Evolutionary conservation across 2,797 vertebrate species (phyloP).

Genomic region (Podarcis siculus): DNA sequence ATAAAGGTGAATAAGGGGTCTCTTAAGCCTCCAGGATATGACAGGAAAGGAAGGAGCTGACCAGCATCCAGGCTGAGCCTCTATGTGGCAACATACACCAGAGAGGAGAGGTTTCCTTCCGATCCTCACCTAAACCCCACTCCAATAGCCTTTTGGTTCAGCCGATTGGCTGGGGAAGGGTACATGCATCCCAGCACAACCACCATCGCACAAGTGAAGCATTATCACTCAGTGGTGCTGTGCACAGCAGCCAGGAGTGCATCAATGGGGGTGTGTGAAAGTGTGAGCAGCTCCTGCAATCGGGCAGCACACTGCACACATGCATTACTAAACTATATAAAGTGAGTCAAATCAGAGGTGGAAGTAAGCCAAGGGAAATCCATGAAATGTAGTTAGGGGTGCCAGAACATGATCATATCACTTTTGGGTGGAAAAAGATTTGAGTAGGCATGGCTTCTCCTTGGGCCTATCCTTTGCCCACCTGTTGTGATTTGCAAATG

Average conservation of each 20-base stretch:
- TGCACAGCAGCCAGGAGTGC: background rate
- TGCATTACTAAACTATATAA: background rate
- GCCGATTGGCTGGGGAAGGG: background rate
- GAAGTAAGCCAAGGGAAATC: background rate
- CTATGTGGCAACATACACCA: background rate
- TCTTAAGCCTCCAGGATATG: background rate
- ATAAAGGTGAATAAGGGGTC: constrained; percentile 28
- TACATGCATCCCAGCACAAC: background rate
- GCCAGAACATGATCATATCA: background rate
- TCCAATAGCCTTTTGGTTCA: background rate
- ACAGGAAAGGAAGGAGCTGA: background rate
- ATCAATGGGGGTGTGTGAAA: background rate
- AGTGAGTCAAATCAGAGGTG: background rate
- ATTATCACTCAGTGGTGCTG: background rate
- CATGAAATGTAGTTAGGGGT: background rate
- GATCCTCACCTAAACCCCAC: background rate
- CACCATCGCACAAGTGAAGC: background rate
- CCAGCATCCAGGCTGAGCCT: background rate
- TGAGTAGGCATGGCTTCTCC: background rate
- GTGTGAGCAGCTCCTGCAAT: background rate
- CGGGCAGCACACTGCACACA: background rate
- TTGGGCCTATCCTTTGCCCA: background rate
- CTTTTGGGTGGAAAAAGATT: background rate
- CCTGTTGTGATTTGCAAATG: background rate
- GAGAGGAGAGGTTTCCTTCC: background rate